phyloP scores from a whole-genome alignment of 2,888 invertebrate genomes.

The Rhagium mordax region DNA sequence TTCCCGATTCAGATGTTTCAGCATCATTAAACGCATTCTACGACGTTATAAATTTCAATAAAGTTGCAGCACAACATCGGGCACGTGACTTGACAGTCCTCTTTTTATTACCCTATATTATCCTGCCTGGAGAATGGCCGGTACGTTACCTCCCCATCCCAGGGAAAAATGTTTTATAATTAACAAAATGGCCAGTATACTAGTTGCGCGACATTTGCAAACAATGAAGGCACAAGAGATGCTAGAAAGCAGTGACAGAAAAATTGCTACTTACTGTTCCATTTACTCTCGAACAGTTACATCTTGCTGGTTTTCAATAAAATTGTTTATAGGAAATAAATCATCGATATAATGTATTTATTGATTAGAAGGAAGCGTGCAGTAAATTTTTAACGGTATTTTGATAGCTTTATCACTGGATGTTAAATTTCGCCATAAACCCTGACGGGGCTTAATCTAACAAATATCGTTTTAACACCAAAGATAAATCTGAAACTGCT shows the following conservation, averaged over 20 bases:
- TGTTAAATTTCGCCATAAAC: conserved; percentile 51
- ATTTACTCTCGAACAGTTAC: background rate
- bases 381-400: conserved; percentile 50
- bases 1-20: conserved; percentile 46
- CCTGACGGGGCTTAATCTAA: conserved; percentile 29
- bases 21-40: conserved; percentile 47
- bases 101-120: conserved; percentile 15
- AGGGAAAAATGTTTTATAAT: too few relatives aligned
- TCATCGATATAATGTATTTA: conserved; percentile 35
- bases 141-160: conserved; percentile 1
- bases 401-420: conserved; percentile 52
- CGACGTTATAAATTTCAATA: conserved; percentile 44
- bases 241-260: too few relatives aligned
- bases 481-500: conserved; percentile 30
- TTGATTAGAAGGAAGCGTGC: conserved; percentile 46
- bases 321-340: conserved; percentile 25
- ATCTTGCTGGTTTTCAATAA: conserved; percentile 4
- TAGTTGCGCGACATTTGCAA: too few relatives aligned
- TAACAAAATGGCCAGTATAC: too few relatives aligned
- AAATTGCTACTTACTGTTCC: background rate
- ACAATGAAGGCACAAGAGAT: too few relatives aligned
- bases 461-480: conserved; percentile 33
- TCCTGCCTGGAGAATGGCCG: conserved; percentile 11
- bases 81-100: conserved; percentile 30
- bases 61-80: conserved; percentile 20